Evolutionary conservation across 92 coral and sea anemone genomes (phyloP), one percentile per base, ranked within the genome.

Genomic region (Actinernus sp.): DNA sequence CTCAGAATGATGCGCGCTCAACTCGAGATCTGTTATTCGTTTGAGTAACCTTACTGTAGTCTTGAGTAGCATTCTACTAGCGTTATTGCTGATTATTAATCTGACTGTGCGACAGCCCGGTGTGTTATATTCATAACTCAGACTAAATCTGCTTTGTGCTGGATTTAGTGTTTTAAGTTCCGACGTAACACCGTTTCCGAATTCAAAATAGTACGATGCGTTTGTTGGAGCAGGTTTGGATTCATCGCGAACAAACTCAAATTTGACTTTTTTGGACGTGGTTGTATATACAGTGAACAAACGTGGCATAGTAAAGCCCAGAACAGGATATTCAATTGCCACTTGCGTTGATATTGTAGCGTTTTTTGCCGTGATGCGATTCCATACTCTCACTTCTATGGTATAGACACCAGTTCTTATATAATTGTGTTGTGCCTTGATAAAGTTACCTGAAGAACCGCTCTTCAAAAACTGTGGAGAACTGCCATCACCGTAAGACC

Each of bases 401-500:
- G 33, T 32, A 59, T 70, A 94, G 0, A 37, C 31, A 4, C 95
- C 97, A 18, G 82, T 49, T 2, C 20, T 56, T 1, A 33, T 19
- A 30, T 71, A 94, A 5, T 20, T 31, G 40, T 87, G 80, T 32
- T 53, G 65, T 6, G 59, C 41, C 4, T 50, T 38, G 41, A 74
- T 81, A 20, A 17, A 69, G 36, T 26, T 67, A 20, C 25, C 29
- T 6, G 62, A 73, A 17, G 30, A 33, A 31, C 73, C 68, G 31
- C 79, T 79, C 23, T 30, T 23, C 4, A 53, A 67, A 27, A 53
- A 23, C 54, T 54, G 29, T 1, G 28, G 63, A 6, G 44, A 41
- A 30, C 26, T 67, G 12, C 81, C 84, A 39, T 87, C 92, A 0
- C 98, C 97, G 37, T 73, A 94, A 0, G 25, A 26, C 98, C 93